phyloP scores from a whole-genome alignment of 2,888 invertebrate genomes.

The Tenthredo livida region DNA sequence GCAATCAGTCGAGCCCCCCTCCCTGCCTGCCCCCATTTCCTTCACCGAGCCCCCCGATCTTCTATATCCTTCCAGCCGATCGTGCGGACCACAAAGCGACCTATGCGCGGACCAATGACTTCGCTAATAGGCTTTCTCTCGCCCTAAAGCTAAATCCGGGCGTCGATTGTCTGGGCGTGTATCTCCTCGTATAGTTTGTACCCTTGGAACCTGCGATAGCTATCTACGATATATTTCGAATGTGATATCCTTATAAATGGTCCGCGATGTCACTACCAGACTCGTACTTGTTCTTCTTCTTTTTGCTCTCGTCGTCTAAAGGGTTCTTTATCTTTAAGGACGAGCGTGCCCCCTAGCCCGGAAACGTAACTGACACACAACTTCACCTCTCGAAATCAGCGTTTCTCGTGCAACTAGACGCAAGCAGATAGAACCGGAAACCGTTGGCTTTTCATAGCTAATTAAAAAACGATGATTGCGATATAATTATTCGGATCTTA shows the following conservation, averaged over 20 bases:
- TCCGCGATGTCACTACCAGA: conserved; percentile 21
- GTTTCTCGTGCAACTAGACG: not conserved
- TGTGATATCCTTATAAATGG: conserved; percentile 47
- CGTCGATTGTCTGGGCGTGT: conserved; percentile 44
- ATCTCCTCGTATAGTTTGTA: conserved; percentile 5
- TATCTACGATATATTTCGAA: conserved; percentile 1
- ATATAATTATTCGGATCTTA: not conserved
- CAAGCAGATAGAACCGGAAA: not conserved
- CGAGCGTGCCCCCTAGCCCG: conserved; percentile 4
- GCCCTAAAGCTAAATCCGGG: conserved; percentile 24
- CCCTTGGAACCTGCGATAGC: not conserved
- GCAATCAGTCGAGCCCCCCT: conserved; percentile 37
- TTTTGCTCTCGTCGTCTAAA: not conserved
- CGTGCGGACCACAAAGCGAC: conserved; percentile 39
- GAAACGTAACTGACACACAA: conserved; percentile 43
- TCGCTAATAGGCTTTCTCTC: conserved; percentile 46
- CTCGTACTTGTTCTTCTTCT: not conserved
- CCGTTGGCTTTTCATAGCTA: not conserved
- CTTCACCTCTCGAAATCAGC: not conserved
- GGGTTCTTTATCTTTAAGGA: not conserved
- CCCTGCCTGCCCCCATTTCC: not conserved
- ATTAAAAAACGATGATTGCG: not conserved
- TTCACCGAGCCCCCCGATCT: not conserved
- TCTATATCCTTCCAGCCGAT: conserved; percentile 38
- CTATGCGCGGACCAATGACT: conserved; percentile 32